These are phyloP conservation scores for Rhadina sibilatrix DNA, from an alignment of 2,113 vertebrate genomes.

Conservation along the genomic window DNA sequence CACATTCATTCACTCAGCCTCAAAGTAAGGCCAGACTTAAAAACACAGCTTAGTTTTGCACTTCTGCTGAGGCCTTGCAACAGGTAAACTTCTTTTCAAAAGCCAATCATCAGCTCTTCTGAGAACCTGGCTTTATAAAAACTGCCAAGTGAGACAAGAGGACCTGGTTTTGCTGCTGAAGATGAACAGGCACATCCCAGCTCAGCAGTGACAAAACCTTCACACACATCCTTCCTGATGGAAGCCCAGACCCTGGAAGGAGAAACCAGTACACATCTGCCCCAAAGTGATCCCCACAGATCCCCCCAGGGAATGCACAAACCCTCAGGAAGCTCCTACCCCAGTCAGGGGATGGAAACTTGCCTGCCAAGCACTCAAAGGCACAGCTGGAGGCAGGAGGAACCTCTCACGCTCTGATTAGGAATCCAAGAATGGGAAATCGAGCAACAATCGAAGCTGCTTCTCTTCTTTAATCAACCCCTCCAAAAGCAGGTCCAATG, in stretches of 20 bases:
- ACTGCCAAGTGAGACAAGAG: background rate
- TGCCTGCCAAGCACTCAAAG: background rate
- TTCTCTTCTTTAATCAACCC: background rate
- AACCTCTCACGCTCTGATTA: background rate
- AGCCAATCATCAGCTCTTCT: background rate
- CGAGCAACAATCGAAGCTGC: background rate
- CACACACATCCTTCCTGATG: too few species aligned
- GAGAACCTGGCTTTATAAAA: background rate
- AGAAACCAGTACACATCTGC: background rate
- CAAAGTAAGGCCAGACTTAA: background rate
- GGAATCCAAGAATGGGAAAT: fast-evolving
- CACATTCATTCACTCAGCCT: background rate
- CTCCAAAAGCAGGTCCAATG: background rate
- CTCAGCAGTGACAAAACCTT: background rate
- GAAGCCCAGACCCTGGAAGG: background rate
- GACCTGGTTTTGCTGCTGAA: background rate
- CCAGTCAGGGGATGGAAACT: background rate
- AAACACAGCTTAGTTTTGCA: background rate
- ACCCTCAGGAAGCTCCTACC: background rate
- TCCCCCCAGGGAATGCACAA: background rate
- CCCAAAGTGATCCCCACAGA: background rate
- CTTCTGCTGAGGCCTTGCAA: background rate
- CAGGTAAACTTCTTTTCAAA: background rate
- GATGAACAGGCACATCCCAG: background rate
- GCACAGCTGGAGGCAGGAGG: background rate